A percentile compares a stretch with the other conserved stretches of the same genome.
Conservation (phyloP, 2,113 vertebrate genomes). For the Lepisosteus oculatus region DNA sequence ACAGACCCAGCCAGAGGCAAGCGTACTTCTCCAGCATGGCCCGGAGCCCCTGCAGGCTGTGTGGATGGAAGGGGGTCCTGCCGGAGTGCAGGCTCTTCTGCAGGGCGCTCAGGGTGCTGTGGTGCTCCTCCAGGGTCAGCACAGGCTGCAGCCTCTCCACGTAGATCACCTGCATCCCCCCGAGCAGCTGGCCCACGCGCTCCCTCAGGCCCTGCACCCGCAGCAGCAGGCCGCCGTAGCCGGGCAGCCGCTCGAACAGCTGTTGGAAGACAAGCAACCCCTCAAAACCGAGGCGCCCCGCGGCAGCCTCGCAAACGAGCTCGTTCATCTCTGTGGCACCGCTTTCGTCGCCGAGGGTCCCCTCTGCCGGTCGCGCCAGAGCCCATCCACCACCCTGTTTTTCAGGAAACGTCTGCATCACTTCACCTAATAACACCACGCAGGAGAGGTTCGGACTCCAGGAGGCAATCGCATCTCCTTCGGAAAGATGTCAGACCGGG, state of each 20-base stretch:
- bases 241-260: constrained; percentile 82
- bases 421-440: too few species aligned
- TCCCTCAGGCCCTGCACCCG: constrained; percentile 79
- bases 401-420: too few species aligned
- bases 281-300: too few species aligned
- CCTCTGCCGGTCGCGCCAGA: too few species aligned
- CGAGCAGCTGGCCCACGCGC: constrained; percentile 80
- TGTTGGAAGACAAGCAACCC: constrained; percentile 33
- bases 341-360: too few species aligned
- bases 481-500: too few species aligned
- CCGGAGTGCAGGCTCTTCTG: constrained; percentile 65
- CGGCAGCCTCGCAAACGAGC: too few species aligned
- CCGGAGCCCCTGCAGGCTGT: constrained; percentile 80
- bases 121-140: constrained; percentile 80
- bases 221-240: constrained; percentile 76
- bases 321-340: too few species aligned
- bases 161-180: constrained; percentile 79
- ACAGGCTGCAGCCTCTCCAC: constrained; percentile 76
- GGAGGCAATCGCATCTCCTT: too few species aligned
- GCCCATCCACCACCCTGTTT: too few species aligned
- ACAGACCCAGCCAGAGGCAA: neutral
- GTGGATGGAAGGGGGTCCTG: constrained; percentile 73
- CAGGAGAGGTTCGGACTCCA: too few species aligned
- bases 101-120: constrained; percentile 72
- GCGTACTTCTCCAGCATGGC: constrained; percentile 80